Conservation (phyloP, 2,888 invertebrate genomes). For the Papilio protenor region DNA sequence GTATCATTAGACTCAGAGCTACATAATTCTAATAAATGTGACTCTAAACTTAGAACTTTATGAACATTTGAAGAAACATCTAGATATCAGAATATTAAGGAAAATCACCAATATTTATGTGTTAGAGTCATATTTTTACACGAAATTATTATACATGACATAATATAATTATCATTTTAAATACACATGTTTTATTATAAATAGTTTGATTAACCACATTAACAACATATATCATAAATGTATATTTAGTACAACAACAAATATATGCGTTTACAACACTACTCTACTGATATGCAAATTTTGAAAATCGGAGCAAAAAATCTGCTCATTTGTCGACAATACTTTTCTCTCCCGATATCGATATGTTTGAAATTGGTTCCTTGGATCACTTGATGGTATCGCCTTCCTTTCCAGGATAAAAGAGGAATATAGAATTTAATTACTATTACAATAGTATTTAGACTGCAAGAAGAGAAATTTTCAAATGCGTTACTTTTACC, state of each 20-base stretch:
- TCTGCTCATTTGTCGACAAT: not conserved
- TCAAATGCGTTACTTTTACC: not conserved
- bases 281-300: conserved; percentile 74
- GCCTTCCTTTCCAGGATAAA: not conserved
- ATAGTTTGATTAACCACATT: conserved; percentile 7
- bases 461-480: not conserved
- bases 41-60: conserved; percentile 65
- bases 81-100: conserved; percentile 4
- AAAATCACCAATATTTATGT: not conserved
- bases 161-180: conserved; percentile 11
- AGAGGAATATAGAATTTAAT: not conserved
- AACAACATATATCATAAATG: conserved; percentile 16
- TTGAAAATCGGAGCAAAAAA: conserved; percentile 54
- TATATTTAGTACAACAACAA: conserved; percentile 54
- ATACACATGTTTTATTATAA: not conserved
- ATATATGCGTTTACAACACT: conserved; percentile 58
- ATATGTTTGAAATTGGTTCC: conserved; percentile 73
- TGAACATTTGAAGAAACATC: conserved; percentile 45
- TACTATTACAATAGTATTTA: not conserved
- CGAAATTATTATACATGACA: conserved; percentile 25
- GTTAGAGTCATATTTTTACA: conserved; percentile 21
- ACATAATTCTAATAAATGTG: conserved; percentile 81
- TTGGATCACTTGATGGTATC: conserved; percentile 43
- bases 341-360: conserved; percentile 56
- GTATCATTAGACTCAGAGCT: conserved; percentile 71